A percentile compares a stretch with the other conserved stretches of the same genome.
Conservation (phyloP, 2,888 invertebrate species). For the Oxyteleia sp. region DNA sequence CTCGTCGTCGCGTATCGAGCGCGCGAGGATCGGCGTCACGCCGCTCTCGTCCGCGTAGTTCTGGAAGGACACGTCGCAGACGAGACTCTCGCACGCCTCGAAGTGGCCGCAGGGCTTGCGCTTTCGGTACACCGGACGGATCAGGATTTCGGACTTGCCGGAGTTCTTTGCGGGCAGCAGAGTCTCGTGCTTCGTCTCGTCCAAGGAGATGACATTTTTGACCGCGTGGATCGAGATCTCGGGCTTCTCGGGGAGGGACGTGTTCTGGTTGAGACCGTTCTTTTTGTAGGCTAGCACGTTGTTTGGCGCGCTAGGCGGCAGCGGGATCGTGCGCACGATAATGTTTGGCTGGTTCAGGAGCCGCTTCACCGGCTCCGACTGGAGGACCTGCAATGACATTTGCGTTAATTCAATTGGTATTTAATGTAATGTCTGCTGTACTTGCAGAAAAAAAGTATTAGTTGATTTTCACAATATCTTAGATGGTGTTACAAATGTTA, state of each 20-base stretch:
- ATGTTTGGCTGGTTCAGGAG: constrained; percentile 84
- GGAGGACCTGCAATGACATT: constrained; percentile 79
- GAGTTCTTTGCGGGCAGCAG: constrained; percentile 83
- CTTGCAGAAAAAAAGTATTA: too few species aligned
- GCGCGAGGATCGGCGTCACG: constrained; percentile 81
- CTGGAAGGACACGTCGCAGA: constrained; percentile 83
- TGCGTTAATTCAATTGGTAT: too few species aligned
- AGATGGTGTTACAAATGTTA: too few species aligned
- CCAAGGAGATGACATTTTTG: constrained; percentile 24
- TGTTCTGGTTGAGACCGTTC: constrained; percentile 69
- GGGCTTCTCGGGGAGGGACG: constrained; percentile 66
- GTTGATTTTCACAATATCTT: too few species aligned
- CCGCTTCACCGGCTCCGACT: constrained; percentile 83
- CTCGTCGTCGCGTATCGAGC: constrained; percentile 81
- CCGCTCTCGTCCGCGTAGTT: constrained; percentile 80
- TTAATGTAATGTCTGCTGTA: too few species aligned
- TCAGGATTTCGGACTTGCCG: constrained; percentile 83
- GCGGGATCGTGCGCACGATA: constrained; percentile 80
- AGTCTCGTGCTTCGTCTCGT: constrained; percentile 73
- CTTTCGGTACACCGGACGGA: constrained; percentile 80
- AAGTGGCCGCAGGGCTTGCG: constrained; percentile 83
- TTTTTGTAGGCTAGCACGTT: constrained; percentile 55
- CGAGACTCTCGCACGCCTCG: constrained; percentile 83
- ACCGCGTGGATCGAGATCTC: constrained; percentile 77
- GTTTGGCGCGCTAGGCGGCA: constrained; percentile 57